Evolutionary conservation across 1,140 invertebrate genomes (phyloP).

Genomic region (Drosophila cardini): DNA sequence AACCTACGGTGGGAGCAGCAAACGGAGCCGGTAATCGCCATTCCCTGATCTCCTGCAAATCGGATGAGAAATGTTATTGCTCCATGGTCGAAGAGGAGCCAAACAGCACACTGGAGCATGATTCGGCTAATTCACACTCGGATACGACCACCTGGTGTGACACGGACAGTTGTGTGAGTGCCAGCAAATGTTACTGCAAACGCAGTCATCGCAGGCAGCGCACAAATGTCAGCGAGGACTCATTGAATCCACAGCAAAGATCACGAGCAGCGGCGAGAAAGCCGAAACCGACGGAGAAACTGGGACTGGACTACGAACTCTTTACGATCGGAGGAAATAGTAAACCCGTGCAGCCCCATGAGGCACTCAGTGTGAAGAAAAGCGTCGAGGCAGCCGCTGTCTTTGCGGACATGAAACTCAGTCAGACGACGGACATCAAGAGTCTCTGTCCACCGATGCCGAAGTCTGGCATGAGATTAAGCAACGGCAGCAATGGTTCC

Average conservation of each 20-base stretch:
- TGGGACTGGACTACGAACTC: conserved; percentile 89
- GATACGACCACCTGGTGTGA: conserved; percentile 90
- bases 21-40: conserved; percentile 53
- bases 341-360: conserved; percentile 86
- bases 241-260: conserved; percentile 64
- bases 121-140: conserved; percentile 66
- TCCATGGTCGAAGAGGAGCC: conserved; percentile 85
- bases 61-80: conserved; percentile 90
- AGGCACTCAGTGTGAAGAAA: conserved; percentile 93
- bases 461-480: conserved; percentile 28
- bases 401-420: conserved; percentile 89
- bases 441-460: conserved; percentile 63
- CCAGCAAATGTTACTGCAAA: conserved; percentile 94
- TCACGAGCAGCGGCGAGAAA: conserved; percentile 41
- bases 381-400: conserved; percentile 94
- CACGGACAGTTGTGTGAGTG: conserved; percentile 93
- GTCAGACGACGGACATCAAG: conserved; percentile 84
- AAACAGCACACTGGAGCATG: conserved; percentile 71
- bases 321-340: conserved; percentile 85
- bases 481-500: conserved; percentile 37
- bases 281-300: conserved; percentile 86
- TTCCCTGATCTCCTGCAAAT: conserved; percentile 83
- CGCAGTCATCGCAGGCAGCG: conserved; percentile 80
- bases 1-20: neutral
- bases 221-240: conserved; percentile 59